Evolutionary conservation across 2,113 vertebrate species (phyloP).

Genomic region (Zeus faber): DNA sequence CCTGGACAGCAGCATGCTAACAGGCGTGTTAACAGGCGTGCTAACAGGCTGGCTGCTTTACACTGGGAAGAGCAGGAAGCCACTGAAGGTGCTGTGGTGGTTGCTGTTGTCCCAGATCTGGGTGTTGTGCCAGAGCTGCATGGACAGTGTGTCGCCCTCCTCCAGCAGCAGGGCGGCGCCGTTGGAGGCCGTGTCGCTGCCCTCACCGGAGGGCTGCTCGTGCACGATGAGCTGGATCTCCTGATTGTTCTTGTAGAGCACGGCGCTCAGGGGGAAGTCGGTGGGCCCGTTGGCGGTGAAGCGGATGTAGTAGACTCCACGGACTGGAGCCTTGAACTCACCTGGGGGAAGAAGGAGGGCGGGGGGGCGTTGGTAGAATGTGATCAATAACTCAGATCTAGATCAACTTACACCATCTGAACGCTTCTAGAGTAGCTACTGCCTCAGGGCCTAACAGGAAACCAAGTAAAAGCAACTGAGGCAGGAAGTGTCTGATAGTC

Average conservation of each 20-base stretch:
- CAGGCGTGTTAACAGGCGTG: neutral
- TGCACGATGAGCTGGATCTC: conserved; percentile 43
- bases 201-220: conserved; percentile 42
- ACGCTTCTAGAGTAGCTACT: no score
- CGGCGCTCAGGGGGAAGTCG: conserved; percentile 38
- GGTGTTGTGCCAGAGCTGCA: conserved; percentile 49
- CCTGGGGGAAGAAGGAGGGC: conserved; percentile 26
- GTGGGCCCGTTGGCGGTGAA: conserved; percentile 50
- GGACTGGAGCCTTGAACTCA: conserved; percentile 42
- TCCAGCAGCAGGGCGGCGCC: conserved; percentile 54
- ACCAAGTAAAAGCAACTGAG: no score
- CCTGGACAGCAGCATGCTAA: no score
- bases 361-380: neutral
- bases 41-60: neutral
- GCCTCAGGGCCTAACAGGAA: no score
- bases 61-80: conserved; percentile 55
- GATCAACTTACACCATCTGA: neutral
- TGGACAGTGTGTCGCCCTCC: conserved; percentile 39
- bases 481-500: no score
- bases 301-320: conserved; percentile 59
- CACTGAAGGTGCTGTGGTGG: conserved; percentile 61
- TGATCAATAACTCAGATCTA: neutral
- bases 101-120: conserved; percentile 62
- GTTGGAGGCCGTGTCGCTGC: conserved; percentile 61
- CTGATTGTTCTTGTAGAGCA: conserved; percentile 34